phyloP scores from a whole-genome alignment of 2,797 vertebrate species.

The Graptemys geographica region DNA sequence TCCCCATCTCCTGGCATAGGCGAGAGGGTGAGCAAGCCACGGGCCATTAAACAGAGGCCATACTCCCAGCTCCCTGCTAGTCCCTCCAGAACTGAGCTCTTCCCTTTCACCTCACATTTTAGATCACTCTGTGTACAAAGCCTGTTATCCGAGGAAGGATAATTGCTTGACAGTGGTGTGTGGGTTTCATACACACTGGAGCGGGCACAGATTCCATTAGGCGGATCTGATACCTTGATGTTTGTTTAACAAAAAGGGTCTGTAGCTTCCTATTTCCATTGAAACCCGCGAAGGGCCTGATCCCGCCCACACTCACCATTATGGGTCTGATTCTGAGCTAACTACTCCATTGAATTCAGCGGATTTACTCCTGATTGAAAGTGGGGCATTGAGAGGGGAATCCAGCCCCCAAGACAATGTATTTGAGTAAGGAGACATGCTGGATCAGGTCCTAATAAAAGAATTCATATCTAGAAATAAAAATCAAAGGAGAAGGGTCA shows the following conservation, averaged over 20 bases:
- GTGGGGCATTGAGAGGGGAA: neutral
- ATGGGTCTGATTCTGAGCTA: neutral
- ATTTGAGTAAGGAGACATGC: neutral
- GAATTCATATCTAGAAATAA: neutral
- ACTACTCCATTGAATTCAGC: too few relatives aligned
- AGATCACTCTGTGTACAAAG: neutral
- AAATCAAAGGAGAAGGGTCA: neutral
- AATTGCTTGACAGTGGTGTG: neutral
- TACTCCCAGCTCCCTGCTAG: neutral
- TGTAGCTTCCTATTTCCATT: neutral
- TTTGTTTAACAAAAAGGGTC: neutral
- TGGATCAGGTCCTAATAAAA: neutral
- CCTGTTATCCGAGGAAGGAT: neutral
- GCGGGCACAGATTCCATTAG: neutral
- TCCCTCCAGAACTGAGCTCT: neutral
- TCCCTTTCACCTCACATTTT: neutral
- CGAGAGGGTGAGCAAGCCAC: rapidly evolving
- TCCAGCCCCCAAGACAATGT: neutral
- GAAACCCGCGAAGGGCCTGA: neutral
- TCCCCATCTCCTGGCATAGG: rapidly evolving
- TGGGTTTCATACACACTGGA: neutral
- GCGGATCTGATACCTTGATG: neutral
- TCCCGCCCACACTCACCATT: neutral
- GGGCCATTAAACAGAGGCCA: neutral
- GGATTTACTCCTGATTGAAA: rapidly evolving